A percentile compares a stretch with the other conserved stretches of the same genome.
Evolutionary conservation across 2,113 vertebrate genomes (phyloP).

Genomic region (Trichomycterus rosablanca): DNA sequence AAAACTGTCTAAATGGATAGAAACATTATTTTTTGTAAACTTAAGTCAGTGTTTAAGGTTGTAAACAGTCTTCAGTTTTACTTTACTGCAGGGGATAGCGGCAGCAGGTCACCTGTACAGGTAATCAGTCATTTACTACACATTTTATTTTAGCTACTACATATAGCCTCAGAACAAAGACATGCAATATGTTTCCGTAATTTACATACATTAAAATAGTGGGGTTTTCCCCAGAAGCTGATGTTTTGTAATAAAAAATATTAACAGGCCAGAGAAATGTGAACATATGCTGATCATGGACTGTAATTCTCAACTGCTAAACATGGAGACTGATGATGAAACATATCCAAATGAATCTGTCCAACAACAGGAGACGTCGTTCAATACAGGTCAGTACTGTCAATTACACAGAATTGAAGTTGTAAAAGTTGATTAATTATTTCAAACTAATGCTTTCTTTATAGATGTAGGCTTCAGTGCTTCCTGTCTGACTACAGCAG

Average conservation of each 20-base stretch:
- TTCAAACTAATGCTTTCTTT: background rate
- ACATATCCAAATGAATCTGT: background rate
- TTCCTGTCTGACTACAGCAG: constrained; percentile 78
- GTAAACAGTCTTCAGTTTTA: too few species aligned
- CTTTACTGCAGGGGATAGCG: too few species aligned
- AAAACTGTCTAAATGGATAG: too few species aligned
- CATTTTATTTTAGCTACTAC: too few species aligned
- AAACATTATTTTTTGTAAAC: too few species aligned
- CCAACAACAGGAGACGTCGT: constrained; percentile 3
- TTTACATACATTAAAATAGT: too few species aligned
- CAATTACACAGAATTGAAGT: background rate
- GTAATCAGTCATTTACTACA: too few species aligned
- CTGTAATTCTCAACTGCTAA: constrained; percentile 10
- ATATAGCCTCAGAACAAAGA: background rate
- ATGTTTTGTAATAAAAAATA: too few species aligned
- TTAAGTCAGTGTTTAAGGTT: too few species aligned
- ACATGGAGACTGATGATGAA: background rate
- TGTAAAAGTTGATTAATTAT: background rate
- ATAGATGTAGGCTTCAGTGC: constrained; percentile 50
- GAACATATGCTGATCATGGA: constrained; percentile 16
- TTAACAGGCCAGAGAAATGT: background rate
- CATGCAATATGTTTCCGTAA: constrained; percentile 4
- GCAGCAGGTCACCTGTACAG: too few species aligned
- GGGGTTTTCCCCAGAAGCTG: too few species aligned
- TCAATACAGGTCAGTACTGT: constrained; percentile 5